Base-by-base conservation (phyloP, 2,888 invertebrate genomes). In the Coelinius sp. region DNA sequence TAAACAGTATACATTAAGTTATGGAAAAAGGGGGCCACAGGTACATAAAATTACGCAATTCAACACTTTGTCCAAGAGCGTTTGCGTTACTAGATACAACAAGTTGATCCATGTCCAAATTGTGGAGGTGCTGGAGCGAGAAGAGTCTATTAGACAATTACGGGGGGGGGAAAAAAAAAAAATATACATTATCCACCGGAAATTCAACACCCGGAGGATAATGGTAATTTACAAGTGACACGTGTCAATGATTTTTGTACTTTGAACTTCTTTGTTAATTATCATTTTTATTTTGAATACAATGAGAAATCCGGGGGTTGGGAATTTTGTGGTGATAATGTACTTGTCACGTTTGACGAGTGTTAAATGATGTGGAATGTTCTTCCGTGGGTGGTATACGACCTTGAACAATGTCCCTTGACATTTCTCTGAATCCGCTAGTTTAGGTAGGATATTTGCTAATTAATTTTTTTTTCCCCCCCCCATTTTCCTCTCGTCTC, bases 1-100 rank as follows among this genome's bases (percentile, higher is more conserved):
- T 84, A 84, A 85, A 83, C 79, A 69, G 81, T 84, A 83, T 80
- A 82, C 73, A 81, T 82, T 79, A 81, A 71, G 46, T 73, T 74
- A 79, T 76, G 80, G 79, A 81, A 83, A 84, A 76, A 77, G 73
- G 80, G 81, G 81, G 82, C 79, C 78, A 73, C 65, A 52, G 27
- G 53, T 64, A 64, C 44, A 35, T 68, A 25, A 35, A 65, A 17
- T 75, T 62, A 63, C 64, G 53, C 69, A 66, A 68, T 22, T n/a
- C 38, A 12, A 65, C 62, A 67, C 67, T 72, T 68, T 63, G 68
- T 68, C 70, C 53, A 64, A 65, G 24, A 49, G 53, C 62, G 62
- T 62, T 63, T 56, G 41, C 53, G 24, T 63, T 63, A 59, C 59
- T 14, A n/a, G 31, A 27, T 59, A 41, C 22, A 24, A 63, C 38